Evolutionary conservation across 2,113 vertebrate genomes (phyloP), one percentile per base, ranked within the genome.

Genomic region (Tetrao urogallus): DNA sequence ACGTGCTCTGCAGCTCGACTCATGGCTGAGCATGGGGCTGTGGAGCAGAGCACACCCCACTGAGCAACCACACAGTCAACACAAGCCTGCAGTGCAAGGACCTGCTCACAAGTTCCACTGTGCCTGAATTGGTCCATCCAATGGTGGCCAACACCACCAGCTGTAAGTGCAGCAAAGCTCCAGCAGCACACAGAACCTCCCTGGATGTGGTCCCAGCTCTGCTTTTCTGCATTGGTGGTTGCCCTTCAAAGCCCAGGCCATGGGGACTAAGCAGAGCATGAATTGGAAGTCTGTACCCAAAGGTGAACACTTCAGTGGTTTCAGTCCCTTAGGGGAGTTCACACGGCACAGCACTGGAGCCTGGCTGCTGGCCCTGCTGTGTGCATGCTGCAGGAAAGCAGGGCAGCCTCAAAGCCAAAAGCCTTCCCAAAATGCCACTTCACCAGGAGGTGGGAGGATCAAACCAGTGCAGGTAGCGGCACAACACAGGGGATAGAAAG

Each of bases 71-170:
- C 28, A 1, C 5, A 20, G 56, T 27, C 15, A 64, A 28, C 6
- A 27, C 24, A 20, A 78, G 20, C 11, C 50, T 13, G 2, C 1
- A 0, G 14, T 5, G 8, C 60, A 54, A n/a, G 43, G 7, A 45
- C 5, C 77, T 34, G 32, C 54, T 83, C 61, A 6, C 0, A 0
- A 21, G 30, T 60, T 48, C 27, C 43, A 30, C 56, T 17, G n/a
- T 10, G 11, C 7, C 6, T 0, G 79, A 82, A 85, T 8, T 36
- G 52, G 25, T 6, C 10, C 28, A 19, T 63, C 32, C 45, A 50
- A 43, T 63, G 73, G 22, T 22, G 21, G 15, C 57, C 56, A 47
- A 25, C 0, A 0, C 21, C 17, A 47, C 21, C 12, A 36, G 22
- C 25, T 40, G 30, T 1, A 70, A 2, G 43, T 20, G 47, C 82